phyloP scores from a whole-genome alignment of 2,797 vertebrate species.

The Argyrosomus regius region DNA sequence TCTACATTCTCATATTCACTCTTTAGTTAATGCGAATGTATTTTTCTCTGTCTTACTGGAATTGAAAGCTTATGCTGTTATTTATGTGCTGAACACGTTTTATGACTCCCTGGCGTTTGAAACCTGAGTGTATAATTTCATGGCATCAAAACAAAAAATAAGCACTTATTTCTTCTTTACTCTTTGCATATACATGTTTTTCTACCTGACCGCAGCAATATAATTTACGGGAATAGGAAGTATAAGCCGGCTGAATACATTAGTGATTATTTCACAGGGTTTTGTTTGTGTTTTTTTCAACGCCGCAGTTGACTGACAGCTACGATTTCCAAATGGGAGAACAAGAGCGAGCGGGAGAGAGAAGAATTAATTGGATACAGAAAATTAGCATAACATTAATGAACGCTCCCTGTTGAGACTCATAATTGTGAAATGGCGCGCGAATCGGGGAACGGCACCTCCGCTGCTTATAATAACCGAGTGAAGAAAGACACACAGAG shows the following conservation, averaged over 20 bases:
- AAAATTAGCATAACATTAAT: slow-evolving; percentile 91
- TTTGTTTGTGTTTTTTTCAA: slow-evolving; percentile 80
- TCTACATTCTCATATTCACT: slow-evolving; percentile 10
- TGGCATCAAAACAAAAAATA: slow-evolving; percentile 62
- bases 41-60: slow-evolving; percentile 33
- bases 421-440: slow-evolving; percentile 85
- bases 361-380: slow-evolving; percentile 88
- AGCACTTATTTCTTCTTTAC: slow-evolving; percentile 60
- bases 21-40: slow-evolving; percentile 36
- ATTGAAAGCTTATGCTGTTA: slow-evolving; percentile 27
- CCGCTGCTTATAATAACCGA: slow-evolving; percentile 78
- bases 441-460: slow-evolving; percentile 76
- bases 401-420: slow-evolving; percentile 87
- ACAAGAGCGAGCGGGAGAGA: slow-evolving; percentile 75
- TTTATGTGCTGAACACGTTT: slow-evolving; percentile 51
- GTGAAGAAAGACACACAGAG: slow-evolving; percentile 68
- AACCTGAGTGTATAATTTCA: slow-evolving; percentile 63
- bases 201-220: slow-evolving; percentile 61
- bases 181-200: slow-evolving; percentile 49
- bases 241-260: slow-evolving; percentile 72
- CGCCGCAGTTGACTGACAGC: slow-evolving; percentile 84
- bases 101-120: slow-evolving; percentile 43
- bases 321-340: slow-evolving; percentile 81
- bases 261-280: slow-evolving; percentile 77
- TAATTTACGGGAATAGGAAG: slow-evolving; percentile 66